Evolutionary conservation across 2,888 invertebrate genomes (phyloP).

Genomic region (Steinernema carpocapsae): DNA sequence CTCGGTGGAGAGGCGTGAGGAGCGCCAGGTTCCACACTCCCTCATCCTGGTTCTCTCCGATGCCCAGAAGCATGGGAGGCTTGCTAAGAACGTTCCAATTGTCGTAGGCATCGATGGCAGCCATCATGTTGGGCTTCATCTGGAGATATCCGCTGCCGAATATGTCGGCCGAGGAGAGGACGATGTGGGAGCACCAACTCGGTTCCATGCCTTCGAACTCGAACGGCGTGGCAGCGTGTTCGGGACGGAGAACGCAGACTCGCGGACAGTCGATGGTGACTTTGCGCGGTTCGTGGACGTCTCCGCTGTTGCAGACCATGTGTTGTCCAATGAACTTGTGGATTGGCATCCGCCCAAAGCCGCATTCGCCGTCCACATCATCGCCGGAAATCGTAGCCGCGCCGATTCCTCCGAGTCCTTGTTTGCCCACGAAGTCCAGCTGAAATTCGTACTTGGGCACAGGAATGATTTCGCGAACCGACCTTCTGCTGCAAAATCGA

Average conservation of each 20-base stretch:
- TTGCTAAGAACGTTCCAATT: constrained; percentile 39
- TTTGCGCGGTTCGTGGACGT: not conserved
- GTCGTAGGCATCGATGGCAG: constrained; percentile 38
- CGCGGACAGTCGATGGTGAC: constrained; percentile 38
- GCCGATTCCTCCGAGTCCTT: constrained; percentile 46
- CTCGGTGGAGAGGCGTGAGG: not conserved
- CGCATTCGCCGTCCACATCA: constrained; percentile 41
- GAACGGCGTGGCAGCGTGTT: constrained; percentile 27
- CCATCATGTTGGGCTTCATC: not conserved
- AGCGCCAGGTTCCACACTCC: constrained; percentile 40
- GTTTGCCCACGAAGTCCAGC: constrained; percentile 41
- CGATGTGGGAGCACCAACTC: constrained; percentile 49
- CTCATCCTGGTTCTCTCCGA: constrained; percentile 39
- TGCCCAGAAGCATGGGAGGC: constrained; percentile 46
- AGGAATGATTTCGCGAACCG: not conserved
- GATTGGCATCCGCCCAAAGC: constrained; percentile 44
- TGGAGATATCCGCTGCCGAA: not conserved
- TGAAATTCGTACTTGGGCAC: constrained; percentile 13
- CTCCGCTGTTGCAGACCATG: constrained; percentile 43
- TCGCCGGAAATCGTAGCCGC: constrained; percentile 41
- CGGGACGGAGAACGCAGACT: constrained; percentile 41
- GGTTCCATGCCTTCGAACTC: constrained; percentile 38
- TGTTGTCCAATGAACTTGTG: constrained; percentile 37
- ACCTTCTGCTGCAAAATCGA: constrained; percentile 38
- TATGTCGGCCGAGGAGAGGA: constrained; percentile 40